These are phyloP conservation scores for Philotrypesis tridentata DNA, from an alignment of 1,140 invertebrate species.

Conservation along the genomic window DNA sequence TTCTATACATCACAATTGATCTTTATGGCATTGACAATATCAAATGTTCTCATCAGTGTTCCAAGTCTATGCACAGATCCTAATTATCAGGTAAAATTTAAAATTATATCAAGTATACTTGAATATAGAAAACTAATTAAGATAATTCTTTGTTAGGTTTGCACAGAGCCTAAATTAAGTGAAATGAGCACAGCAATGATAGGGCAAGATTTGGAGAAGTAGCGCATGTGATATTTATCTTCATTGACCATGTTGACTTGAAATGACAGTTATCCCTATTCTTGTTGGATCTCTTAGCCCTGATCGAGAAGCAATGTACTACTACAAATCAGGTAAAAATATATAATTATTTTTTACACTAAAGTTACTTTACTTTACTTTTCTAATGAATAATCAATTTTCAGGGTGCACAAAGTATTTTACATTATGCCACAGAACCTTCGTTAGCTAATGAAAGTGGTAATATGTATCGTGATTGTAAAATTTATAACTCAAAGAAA, in stretches of 20 bases:
- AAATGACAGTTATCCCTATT: no score
- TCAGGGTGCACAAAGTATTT: constrained; percentile 84
- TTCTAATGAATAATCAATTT: neutral
- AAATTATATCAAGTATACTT: neutral
- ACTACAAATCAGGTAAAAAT: constrained; percentile 81
- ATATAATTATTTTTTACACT: neutral
- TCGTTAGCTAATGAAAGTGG: constrained; percentile 78
- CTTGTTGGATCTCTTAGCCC: no score
- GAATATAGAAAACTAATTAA: neutral
- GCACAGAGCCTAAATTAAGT: constrained; percentile 93
- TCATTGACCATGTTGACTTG: constrained; percentile 53
- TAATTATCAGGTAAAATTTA: constrained; percentile 81
- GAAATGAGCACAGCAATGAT: constrained; percentile 86
- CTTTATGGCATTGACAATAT: constrained; percentile 91
- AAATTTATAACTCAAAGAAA: constrained; percentile 78
- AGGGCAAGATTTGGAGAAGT: constrained; percentile 85
- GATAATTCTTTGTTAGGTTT: constrained; percentile 75
- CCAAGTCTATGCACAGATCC: constrained; percentile 96
- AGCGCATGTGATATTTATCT: constrained; percentile 71
- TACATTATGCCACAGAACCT: constrained; percentile 84
- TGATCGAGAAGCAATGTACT: no score
- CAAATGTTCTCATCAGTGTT: constrained; percentile 91
- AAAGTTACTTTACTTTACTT: neutral
- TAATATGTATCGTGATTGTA: constrained; percentile 83
- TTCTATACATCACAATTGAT: constrained; percentile 97